phyloP scores from a whole-genome alignment of 2,888 invertebrate species.

The Chymomyza fuscimana region DNA sequence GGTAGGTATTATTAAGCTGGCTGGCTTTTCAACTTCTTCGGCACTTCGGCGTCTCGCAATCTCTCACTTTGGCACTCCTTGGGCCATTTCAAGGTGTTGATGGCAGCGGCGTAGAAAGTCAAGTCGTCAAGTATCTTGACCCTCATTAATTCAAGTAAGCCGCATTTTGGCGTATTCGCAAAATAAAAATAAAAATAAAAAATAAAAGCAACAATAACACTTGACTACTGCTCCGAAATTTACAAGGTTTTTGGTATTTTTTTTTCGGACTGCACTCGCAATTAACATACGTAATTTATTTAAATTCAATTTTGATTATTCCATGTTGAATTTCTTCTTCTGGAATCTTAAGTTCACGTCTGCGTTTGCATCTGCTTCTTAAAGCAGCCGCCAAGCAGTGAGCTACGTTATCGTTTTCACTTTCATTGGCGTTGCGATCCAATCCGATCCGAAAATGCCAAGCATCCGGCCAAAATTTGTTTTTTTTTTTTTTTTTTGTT shows the following conservation, averaged over 20 bases:
- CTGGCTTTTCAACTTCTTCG: background rate
- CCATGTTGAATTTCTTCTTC: conserved; percentile 21
- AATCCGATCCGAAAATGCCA: conserved; percentile 63
- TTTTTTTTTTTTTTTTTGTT: background rate
- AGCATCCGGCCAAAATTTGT: conserved; percentile 55
- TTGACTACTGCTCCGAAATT: conserved; percentile 24
- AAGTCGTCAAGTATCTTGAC: conserved; percentile 65
- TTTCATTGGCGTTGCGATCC: conserved; percentile 49
- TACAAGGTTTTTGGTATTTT: conserved; percentile 16
- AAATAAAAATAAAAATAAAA: background rate
- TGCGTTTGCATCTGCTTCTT: conserved; percentile 45
- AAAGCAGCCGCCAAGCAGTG: conserved; percentile 12
- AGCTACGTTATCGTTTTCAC: conserved; percentile 57
- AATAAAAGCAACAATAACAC: conserved; percentile 15
- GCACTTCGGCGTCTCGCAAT: conserved; percentile 4
- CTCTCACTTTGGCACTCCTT: conserved; percentile 36
- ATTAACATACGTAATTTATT: conserved; percentile 75
- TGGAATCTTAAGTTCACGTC: background rate
- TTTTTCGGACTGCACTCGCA: conserved; percentile 39
- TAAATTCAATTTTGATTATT: conserved; percentile 64
- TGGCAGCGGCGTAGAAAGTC: conserved; percentile 45
- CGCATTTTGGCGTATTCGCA: conserved; percentile 22
- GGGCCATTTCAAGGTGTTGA: conserved; percentile 48
- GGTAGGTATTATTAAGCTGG: no score
- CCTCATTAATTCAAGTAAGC: conserved; percentile 70